Percentiles rank a stretch among this genome's conserved stretches.
Conservation (phyloP, 2,888 invertebrate genomes). For the Xanthia icteritia region DNA sequence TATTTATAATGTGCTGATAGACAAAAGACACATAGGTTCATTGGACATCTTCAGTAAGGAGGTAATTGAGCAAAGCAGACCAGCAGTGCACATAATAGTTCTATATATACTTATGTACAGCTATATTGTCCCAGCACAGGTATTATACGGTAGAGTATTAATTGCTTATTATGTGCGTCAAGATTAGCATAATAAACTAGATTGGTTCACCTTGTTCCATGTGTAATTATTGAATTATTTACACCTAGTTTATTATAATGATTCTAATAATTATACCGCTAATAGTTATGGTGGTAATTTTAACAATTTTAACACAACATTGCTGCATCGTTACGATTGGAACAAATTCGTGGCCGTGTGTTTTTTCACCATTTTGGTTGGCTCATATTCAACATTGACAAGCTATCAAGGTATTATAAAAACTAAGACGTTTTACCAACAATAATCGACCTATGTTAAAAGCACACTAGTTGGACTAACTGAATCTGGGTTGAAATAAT, state of each 20-base stretch:
- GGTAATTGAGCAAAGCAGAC: conserved; percentile 46
- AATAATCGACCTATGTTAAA: background rate
- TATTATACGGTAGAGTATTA: conserved; percentile 60
- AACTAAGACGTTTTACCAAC: background rate
- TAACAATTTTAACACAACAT: background rate
- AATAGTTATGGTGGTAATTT: no score
- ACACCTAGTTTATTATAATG: background rate
- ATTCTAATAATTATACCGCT: background rate
- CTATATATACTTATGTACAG: background rate
- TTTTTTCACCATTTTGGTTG: background rate
- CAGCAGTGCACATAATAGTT: conserved; percentile 11
- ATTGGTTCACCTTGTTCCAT: conserved; percentile 59
- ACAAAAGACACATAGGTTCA: conserved; percentile 52
- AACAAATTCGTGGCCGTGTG: background rate
- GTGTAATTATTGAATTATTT: conserved; percentile 32
- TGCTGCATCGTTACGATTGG: background rate
- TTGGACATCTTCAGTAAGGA: conserved; percentile 40
- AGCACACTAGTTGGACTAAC: no score
- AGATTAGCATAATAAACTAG: conserved; percentile 70
- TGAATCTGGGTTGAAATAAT: background rate
- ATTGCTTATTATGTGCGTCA: conserved; percentile 69
- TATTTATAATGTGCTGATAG: background rate
- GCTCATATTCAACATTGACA: background rate
- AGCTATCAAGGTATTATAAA: background rate
- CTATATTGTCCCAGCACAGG: conserved; percentile 32